Base-by-base conservation (phyloP, 2,113 vertebrate genomes). In the Limnothrissa miodon region DNA sequence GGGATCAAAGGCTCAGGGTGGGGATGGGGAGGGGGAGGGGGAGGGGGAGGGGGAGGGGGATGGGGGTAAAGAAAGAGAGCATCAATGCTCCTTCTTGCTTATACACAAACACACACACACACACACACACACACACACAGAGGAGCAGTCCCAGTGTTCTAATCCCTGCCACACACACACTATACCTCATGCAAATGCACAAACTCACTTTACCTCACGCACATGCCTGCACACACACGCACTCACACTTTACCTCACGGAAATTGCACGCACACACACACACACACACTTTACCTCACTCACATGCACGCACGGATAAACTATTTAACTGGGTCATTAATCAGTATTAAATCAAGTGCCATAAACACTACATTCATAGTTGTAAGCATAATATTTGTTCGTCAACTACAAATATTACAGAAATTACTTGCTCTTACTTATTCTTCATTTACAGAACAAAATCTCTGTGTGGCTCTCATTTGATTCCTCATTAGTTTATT, bases 1-100 rank as follows among this genome's bases (percentile, higher is more conserved):
- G 83, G 93, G 92, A 93, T 94, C 90, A 93, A 91, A 86, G 88
- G 90, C 91, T 93, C 88, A 89, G 88, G 85, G 82, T 4, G 82
- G 82, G 88, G 88, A n/a, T n/a, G n/a, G n/a, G n/a, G n/a, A n/a
- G n/a, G n/a, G n/a, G n/a, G n/a, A n/a, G n/a, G n/a, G n/a, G n/a
- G n/a, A n/a, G n/a, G n/a, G n/a, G n/a, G n/a, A n/a, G n/a, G n/a
- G n/a, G n/a, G n/a, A n/a, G n/a, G n/a, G n/a, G n/a, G n/a, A n/a
- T 80, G 84, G 81, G 84, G 86, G 86, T 83, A 83, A 78, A 85
- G 85, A 84, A 84, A 86, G 87, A 87, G 87, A 89, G 83, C 86
- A 78, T 83, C 83, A 87, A 81, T 83, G 84, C 86, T 87, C 80
- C 80, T 86, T 85, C 87, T 4, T 39, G 56, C 23, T 2, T 44